A percentile compares a stretch with the other conserved stretches of the same genome.
These are phyloP conservation scores for Anisognathus igniventris DNA, from an alignment of 2,797 vertebrate genomes.

Conservation along the genomic window DNA sequence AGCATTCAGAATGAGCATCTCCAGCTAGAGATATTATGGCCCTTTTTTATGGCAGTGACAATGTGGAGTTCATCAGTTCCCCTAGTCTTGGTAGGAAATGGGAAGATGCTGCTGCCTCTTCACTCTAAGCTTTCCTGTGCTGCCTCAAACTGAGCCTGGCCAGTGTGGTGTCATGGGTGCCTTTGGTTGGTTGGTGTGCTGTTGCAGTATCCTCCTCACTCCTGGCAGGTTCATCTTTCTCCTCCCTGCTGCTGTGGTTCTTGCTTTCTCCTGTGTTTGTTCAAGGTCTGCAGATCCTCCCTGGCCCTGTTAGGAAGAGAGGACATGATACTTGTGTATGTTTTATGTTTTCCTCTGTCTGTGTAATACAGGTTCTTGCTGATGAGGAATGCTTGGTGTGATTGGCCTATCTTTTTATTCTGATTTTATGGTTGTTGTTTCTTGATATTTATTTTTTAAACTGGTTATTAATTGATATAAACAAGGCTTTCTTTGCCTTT, in stretches of 20 bases:
- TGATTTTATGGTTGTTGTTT: neutral
- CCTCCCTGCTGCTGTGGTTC: neutral
- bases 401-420: neutral
- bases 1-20: neutral
- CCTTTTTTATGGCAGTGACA: neutral
- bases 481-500: neutral
- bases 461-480: neutral
- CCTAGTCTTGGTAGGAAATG: neutral
- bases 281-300: neutral
- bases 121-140: neutral
- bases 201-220: neutral
- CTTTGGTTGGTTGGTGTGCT: neutral
- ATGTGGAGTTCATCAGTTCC: neutral
- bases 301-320: neutral
- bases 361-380: neutral
- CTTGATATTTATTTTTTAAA: neutral
- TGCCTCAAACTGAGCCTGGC: neutral
- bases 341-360: neutral
- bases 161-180: accelerated
- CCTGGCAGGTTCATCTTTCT: neutral
- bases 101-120: neutral
- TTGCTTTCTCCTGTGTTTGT: neutral
- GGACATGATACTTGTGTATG: neutral
- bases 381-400: neutral
- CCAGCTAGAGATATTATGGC: neutral